Evolutionary conservation across 1,140 invertebrate genomes (phyloP).

Genomic region (Trypoxylus dichotomus): DNA sequence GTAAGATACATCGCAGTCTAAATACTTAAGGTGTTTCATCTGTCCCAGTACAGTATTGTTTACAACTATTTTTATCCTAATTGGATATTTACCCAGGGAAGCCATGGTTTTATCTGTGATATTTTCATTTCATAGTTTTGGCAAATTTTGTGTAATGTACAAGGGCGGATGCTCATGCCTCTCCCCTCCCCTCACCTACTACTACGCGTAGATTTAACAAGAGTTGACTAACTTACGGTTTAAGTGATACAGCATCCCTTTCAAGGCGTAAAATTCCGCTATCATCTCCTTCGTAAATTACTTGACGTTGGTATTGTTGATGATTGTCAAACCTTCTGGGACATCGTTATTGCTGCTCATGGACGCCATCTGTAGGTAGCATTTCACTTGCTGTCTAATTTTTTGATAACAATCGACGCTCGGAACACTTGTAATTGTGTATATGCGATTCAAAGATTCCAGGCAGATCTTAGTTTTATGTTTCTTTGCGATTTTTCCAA

Average conservation of each 20-base stretch:
- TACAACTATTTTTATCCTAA: no score
- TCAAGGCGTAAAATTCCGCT: constrained; percentile 93
- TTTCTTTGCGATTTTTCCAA: constrained; percentile 95
- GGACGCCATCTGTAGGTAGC: constrained; percentile 91
- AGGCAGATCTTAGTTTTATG: constrained; percentile 91
- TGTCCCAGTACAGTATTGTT: no score
- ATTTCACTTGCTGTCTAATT: constrained; percentile 95
- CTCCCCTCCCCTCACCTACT: no score
- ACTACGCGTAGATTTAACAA: no score
- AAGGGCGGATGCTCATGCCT: no score
- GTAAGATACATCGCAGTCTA: no score
- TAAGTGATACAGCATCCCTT: constrained; percentile 86
- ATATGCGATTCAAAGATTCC: constrained; percentile 89
- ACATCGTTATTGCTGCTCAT: constrained; percentile 80
- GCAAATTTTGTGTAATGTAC: no score
- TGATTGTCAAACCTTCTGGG: constrained; percentile 90
- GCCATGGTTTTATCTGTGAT: no score
- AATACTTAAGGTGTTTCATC: no score
- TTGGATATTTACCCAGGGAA: no score
- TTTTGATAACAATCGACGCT: constrained; percentile 97
- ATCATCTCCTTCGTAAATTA: constrained; percentile 97
- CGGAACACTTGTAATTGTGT: constrained; percentile 93
- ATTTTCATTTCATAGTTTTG: no score
- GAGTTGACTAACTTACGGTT: no score
- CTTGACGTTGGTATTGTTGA: constrained; percentile 93